Conservation (phyloP, 2,888 invertebrate genomes). For the Alcis repandata region DNA sequence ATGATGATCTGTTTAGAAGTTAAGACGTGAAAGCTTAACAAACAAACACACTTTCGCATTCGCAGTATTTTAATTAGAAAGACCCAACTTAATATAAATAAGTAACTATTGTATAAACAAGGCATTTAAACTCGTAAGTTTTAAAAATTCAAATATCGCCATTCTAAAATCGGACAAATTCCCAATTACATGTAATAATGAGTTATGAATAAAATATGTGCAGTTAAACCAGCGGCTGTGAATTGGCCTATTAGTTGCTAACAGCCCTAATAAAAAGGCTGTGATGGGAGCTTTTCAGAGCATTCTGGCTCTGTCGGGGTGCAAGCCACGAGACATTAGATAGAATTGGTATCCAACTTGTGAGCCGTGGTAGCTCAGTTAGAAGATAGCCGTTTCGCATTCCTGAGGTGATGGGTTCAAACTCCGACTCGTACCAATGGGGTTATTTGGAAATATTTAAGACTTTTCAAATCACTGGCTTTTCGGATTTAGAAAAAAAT, state of each 20-base stretch:
- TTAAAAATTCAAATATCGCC: background rate
- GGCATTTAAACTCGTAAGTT: background rate
- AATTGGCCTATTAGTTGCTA: constrained; percentile 28
- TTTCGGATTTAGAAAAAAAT: too few relatives aligned
- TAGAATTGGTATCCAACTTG: background rate
- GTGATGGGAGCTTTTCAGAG: constrained; percentile 3
- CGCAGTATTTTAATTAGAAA: too few relatives aligned
- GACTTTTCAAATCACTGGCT: too few relatives aligned
- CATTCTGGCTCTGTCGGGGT: background rate
- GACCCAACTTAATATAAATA: too few relatives aligned
- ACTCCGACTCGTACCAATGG: too few relatives aligned
- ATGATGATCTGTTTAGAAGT: too few relatives aligned
- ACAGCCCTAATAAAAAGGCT: constrained; percentile 31
- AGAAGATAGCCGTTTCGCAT: background rate
- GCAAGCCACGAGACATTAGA: constrained; percentile 3
- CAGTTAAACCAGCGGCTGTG: constrained; percentile 23
- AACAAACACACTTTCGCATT: too few relatives aligned
- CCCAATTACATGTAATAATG: background rate
- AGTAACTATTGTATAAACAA: too few relatives aligned
- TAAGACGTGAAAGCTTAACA: too few relatives aligned
- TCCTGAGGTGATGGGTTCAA: too few relatives aligned
- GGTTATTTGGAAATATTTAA: too few relatives aligned
- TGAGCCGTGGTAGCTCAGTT: background rate
- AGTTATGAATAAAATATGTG: constrained; percentile 1
- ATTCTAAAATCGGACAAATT: background rate